A percentile compares a stretch with the other conserved stretches of the same genome.
Evolutionary conservation across 2,797 vertebrate genomes (phyloP).

Genomic region (Synanceia verrucosa): DNA sequence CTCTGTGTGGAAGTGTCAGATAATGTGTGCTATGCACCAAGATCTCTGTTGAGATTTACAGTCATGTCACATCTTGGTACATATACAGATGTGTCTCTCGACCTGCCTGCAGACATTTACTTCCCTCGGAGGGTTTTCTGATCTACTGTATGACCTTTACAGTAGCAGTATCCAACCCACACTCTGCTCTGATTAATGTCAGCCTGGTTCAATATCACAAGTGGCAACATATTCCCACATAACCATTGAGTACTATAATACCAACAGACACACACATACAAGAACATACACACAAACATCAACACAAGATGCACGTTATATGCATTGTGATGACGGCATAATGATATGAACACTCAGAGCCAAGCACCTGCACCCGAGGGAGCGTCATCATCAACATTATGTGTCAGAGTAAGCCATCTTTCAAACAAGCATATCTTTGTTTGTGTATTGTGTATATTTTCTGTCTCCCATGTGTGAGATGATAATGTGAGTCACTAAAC

Average conservation of each 20-base stretch:
- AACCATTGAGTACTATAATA: background rate
- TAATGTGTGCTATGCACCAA: slow-evolving; percentile 30
- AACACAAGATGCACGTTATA: background rate
- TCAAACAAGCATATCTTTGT: slow-evolving; percentile 26
- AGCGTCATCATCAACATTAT: slow-evolving; percentile 21
- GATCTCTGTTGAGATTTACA: slow-evolving; percentile 26
- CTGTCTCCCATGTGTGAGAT: slow-evolving; percentile 25
- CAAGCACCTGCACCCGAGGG: slow-evolving; percentile 20
- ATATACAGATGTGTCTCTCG: slow-evolving; percentile 33
- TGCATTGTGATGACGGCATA: slow-evolving; percentile 9
- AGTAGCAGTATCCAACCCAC: slow-evolving; percentile 14
- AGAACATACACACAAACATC: slow-evolving; percentile 17
- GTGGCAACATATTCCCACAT: background rate
- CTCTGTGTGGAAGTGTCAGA: slow-evolving; percentile 29
- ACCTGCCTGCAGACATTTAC: slow-evolving; percentile 28
- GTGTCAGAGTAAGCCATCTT: slow-evolving; percentile 8
- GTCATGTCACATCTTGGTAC: slow-evolving; percentile 23
- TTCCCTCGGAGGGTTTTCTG: slow-evolving; percentile 27
- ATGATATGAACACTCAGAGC: slow-evolving; percentile 20
- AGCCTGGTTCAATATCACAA: slow-evolving; percentile 9
- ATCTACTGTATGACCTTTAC: slow-evolving; percentile 6
- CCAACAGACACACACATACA: background rate
- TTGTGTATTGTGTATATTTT: too few relatives aligned
- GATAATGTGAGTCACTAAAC: slow-evolving; percentile 16
- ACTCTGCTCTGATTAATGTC: slow-evolving; percentile 19